Base-by-base conservation (phyloP, 1,140 invertebrate genomes). In the Oppia nitens region DNA sequence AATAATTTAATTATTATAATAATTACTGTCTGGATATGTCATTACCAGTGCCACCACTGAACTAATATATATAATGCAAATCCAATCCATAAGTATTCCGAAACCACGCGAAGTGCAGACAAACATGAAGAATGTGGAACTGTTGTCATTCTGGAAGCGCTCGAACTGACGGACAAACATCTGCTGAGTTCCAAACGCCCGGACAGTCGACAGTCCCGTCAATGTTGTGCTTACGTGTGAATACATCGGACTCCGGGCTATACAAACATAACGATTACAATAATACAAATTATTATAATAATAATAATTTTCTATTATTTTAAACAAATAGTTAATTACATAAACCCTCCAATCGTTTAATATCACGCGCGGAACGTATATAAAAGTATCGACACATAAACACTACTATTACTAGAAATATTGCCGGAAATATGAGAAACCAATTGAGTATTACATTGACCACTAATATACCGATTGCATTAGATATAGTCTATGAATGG, bases 311-410 rank as follows among this genome's bases (percentile, higher is more conserved):
- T 47, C 12, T 47, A n/a, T 47, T 21, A 52, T 52, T 52, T 12
- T 21, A 21, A 21, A 11, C 20, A 52, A 12, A 12, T 26, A 21
- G 50, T 21, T 21, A 21, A 12, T 21, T 52, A 54, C 53, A 84
- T 68, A 83, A 80, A 67, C 83, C 85, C 76, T 94, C 88, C 57
- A 93, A 75, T 60, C 89, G 78, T 73, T 92, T 92, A 20, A 93
- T 76, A 72, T 83, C 85, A 57, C 87, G 75, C 23, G 85, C 86
- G 0, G 87, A 85, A 24, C 75, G 75, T 20, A 94, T 72, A 70
- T 91, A 93, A 67, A 87, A 82, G 55, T 76, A 73, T 40, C 87
- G 71, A 48, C 90, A 72, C 3, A 80, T 73, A 63, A 83, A 79
- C 71, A 90, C 89, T 21, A 88, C 69, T 0, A 82, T 59, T 0